A percentile compares a stretch with the other conserved stretches of the same genome.
phyloP scores from a whole-genome alignment of 2,113 vertebrate species.

The Perccottus glenii region DNA sequence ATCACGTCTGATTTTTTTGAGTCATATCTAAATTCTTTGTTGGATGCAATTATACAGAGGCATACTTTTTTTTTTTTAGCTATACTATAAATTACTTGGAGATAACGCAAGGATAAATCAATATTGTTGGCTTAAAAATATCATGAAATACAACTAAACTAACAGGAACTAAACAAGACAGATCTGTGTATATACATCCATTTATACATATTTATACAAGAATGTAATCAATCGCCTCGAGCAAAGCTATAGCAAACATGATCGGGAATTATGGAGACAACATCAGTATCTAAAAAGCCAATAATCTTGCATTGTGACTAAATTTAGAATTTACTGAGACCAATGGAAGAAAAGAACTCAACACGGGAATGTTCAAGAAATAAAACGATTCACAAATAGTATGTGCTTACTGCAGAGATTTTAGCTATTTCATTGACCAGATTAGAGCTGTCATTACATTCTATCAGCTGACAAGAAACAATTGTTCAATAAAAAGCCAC shows the following conservation, averaged over 20 bases:
- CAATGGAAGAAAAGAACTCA: not conserved
- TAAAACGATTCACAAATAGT: not conserved
- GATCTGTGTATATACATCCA: too few relatives aligned
- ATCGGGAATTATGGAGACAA: too few relatives aligned
- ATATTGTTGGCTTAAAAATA: too few relatives aligned
- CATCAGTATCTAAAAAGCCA: not conserved
- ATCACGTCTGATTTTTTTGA: constrained; percentile 1
- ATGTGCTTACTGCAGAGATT: not conserved
- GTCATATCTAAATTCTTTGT: not conserved
- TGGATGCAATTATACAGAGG: too few relatives aligned
- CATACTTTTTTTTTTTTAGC: too few relatives aligned
- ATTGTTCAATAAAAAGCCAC: constrained; percentile 23
- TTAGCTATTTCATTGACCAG: constrained; percentile 21
- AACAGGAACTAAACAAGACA: too few relatives aligned
- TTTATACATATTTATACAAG: too few relatives aligned
- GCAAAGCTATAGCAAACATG: too few relatives aligned
- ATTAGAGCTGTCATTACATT: constrained; percentile 33
- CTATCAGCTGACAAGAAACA: constrained; percentile 5
- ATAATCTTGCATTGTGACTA: not conserved
- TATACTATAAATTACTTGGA: too few relatives aligned
- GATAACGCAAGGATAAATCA: too few relatives aligned
- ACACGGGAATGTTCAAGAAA: not conserved
- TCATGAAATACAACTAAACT: too few relatives aligned
- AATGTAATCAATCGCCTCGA: too few relatives aligned
- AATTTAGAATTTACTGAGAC: not conserved